Evolutionary conservation across 92 coral and sea anemone genomes (phyloP), one percentile per base, ranked within the genome.

Genomic region (Epizoanthus fatuus): DNA sequence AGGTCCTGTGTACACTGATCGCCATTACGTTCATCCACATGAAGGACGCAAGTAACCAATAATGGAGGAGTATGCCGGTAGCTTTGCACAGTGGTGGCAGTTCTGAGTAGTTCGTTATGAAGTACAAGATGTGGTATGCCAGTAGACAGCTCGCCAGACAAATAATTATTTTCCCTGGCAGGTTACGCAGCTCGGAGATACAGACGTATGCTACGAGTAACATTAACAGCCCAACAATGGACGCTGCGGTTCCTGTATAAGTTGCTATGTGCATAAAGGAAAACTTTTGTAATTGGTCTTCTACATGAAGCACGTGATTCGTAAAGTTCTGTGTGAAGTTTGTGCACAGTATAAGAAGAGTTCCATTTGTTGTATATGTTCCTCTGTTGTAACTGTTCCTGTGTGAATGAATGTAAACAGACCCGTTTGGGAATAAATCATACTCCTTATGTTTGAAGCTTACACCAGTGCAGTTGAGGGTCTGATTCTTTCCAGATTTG

Each of bases 1-100:
- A 77, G 6, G 82, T 77, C 6, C 71, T 54, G 19, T 62, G 82
- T 19, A 77, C 71, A 77, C 82, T 59, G 7, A 77, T 55, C 12
- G 82, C 82, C 82, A 77, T 77, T 11, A 16, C 82, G 14, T 77
- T 77, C 82, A 77, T 77, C 82, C 82, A 77, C 70, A 77, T 12
- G 22, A 77, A 77, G 29, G 57, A 5, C 6, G 69, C 82, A 4
- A 77, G 82, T 47, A 77, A 56, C 58, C 82, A 77, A 62, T 77
- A 77, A 62, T 77, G 82, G 69, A 77, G 9, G 42, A 77, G 71
- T 44, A 60, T 58, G 58, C 71, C 45, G 70, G 42, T 77, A 42
- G 64, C 52, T 77, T 39, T 77, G 82, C 82, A 77, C 70, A 77
- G 58, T 69, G 82, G 58, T 19, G 69, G 65, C 15, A 77, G 40